A percentile compares a stretch with the other conserved stretches of the same genome.
Conservation (phyloP, 2,888 invertebrate genomes). For the Pterobdella sp. region DNA sequence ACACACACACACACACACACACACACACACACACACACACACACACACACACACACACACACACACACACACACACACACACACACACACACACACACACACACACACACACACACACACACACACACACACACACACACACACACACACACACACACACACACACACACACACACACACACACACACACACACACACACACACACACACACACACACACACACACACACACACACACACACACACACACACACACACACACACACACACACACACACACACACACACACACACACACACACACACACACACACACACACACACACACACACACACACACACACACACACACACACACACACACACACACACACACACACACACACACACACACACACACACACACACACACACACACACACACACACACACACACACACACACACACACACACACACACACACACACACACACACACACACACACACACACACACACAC, state of each 20-base stretch:
- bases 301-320: conserved; percentile 16
- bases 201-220: conserved; percentile 16
- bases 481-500: conserved; percentile 12
- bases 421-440: conserved; percentile 16
- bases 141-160: conserved; percentile 16
- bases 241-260: conserved; percentile 16
- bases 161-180: conserved; percentile 16
- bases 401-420: conserved; percentile 16
- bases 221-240: conserved; percentile 16
- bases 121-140: conserved; percentile 16
- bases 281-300: conserved; percentile 16
- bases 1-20: conserved; percentile 8
- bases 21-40: conserved; percentile 18
- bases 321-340: conserved; percentile 16
- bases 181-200: conserved; percentile 16
- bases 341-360: conserved; percentile 16
- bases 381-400: conserved; percentile 16
- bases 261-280: conserved; percentile 16
- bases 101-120: conserved; percentile 16
- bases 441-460: conserved; percentile 16
- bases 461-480: conserved; percentile 12
- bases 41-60: conserved; percentile 17
- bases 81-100: conserved; percentile 16
- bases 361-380: conserved; percentile 16
- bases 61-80: conserved; percentile 16